Evolutionary conservation across 2,113 vertebrate genomes (phyloP).

Genomic region (Phylloscopus trochiloides): DNA sequence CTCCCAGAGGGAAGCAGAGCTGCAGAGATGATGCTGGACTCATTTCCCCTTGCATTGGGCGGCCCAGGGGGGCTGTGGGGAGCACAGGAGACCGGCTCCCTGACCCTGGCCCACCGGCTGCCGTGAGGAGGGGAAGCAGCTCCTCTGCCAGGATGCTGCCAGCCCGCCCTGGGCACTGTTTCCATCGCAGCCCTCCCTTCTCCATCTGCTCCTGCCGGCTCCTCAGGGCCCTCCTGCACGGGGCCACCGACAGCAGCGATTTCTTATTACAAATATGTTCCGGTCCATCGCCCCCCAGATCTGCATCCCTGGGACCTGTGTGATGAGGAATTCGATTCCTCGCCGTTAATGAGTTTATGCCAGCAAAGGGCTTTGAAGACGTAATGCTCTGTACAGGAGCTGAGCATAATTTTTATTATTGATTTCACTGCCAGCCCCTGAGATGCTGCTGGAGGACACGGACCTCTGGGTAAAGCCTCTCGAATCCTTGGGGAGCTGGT

Average conservation of each 20-base stretch:
- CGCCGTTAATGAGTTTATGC: neutral
- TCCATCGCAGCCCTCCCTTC: neutral
- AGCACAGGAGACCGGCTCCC: fast-evolving
- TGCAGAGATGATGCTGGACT: fast-evolving
- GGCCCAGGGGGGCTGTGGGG: neutral
- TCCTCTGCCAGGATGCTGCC: neutral
- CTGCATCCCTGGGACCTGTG: constrained; percentile 18
- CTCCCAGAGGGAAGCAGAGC: neutral
- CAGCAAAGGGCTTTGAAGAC: neutral
- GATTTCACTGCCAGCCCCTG: neutral
- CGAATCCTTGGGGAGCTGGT: neutral
- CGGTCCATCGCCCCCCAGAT: neutral
- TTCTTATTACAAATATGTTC: constrained; percentile 36
- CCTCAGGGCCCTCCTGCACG: neutral
- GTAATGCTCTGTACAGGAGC: neutral
- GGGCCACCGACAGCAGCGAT: neutral
- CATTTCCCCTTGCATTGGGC: fast-evolving
- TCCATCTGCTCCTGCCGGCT: constrained; percentile 15
- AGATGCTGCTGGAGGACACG: neutral
- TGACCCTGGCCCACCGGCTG: neutral
- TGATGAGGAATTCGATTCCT: constrained; percentile 13
- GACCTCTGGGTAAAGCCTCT: neutral
- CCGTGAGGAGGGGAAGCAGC: neutral
- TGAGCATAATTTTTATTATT: neutral
- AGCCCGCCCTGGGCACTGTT: neutral